Conservation (phyloP, 1,140 invertebrate species). For the Drosophila nikananu region DNA sequence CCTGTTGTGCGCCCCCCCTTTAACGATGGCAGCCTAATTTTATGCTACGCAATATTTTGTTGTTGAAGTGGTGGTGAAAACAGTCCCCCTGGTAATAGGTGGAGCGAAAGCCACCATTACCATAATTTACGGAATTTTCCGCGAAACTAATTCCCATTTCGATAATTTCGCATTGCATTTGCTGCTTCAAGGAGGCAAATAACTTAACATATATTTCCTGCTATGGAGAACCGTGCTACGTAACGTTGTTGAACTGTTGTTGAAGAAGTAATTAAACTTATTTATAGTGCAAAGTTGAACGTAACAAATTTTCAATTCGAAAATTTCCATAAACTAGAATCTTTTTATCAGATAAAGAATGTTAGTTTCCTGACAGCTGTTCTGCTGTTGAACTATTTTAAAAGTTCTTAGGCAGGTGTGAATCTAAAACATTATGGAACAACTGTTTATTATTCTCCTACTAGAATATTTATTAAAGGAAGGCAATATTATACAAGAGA, state of each 20-base stretch:
- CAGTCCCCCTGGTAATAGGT: constrained; percentile 5
- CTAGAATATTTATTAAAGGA: neutral
- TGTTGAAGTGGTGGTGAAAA: constrained; percentile 37
- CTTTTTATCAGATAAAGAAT: no score
- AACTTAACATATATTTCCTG: neutral
- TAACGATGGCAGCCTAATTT: constrained; percentile 73
- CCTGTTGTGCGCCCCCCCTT: constrained; percentile 17
- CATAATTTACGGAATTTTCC: constrained; percentile 12
- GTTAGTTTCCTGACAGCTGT: neutral
- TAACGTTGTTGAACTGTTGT: neutral
- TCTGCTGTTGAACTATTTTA: neutral
- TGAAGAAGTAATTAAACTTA: neutral
- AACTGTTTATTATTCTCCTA: neutral
- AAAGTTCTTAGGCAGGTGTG: no score
- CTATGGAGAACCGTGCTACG: neutral
- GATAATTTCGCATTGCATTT: constrained; percentile 1
- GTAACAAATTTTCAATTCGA: neutral
- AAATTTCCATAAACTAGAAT: neutral
- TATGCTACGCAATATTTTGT: constrained; percentile 62
- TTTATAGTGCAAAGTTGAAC: neutral
- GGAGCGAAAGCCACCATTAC: constrained; percentile 2
- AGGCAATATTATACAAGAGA: neutral
- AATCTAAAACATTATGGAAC: neutral
- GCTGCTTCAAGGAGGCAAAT: neutral
- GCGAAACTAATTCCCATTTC: constrained; percentile 14